Conservation (phyloP, 2,888 invertebrate species). For the Onthophagus sagittarius region DNA sequence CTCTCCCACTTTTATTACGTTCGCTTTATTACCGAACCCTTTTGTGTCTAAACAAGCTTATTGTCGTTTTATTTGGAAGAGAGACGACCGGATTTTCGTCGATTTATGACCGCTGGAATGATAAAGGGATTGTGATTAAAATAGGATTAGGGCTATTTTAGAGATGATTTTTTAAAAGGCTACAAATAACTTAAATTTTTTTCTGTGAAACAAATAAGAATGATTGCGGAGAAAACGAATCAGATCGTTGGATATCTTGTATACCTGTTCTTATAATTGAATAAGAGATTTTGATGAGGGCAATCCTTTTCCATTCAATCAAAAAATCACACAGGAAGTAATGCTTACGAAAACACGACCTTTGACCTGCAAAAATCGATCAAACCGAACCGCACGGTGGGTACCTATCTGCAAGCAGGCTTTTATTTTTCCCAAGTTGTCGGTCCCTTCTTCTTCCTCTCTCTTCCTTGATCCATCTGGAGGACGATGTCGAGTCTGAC, state of each 20-base stretch:
- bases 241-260: background rate
- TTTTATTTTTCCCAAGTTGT: slow-evolving; percentile 18
- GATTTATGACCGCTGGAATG: background rate
- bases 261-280: background rate
- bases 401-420: slow-evolving; percentile 13
- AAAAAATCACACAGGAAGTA: background rate
- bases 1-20: slow-evolving; percentile 38
- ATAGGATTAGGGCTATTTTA: background rate
- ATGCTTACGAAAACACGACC: background rate
- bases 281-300: background rate
- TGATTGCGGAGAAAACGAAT: background rate
- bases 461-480: slow-evolving; percentile 19
- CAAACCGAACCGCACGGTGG: background rate
- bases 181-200: background rate
- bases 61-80: slow-evolving; percentile 33
- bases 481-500: slow-evolving; percentile 22
- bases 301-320: background rate
- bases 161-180: background rate
- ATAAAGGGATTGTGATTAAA: background rate
- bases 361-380: background rate
- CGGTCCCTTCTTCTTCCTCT: slow-evolving; percentile 14
- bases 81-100: background rate
- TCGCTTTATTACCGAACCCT: slow-evolving; percentile 34
- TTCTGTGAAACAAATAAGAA: background rate
- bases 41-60: slow-evolving; percentile 39